Conservation (phyloP, 2,888 invertebrate species). For the Masnerella sp. region DNA sequence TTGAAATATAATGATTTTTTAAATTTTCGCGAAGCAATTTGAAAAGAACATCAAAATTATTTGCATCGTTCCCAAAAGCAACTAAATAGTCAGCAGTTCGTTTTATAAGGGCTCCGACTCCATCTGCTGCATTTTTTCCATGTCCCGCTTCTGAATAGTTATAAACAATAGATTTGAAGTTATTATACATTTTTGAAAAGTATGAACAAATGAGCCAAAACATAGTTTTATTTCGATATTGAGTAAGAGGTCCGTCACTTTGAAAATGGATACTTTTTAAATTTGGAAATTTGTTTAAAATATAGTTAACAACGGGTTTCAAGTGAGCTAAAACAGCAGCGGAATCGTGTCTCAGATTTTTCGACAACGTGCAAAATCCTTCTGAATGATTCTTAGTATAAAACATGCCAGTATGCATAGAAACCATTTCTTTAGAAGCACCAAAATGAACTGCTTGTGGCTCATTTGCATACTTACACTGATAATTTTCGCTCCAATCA, state of each 20-base stretch:
- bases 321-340: constrained; percentile 23
- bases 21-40: no score
- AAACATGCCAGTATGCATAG: constrained; percentile 19
- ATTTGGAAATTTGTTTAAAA: constrained; percentile 1
- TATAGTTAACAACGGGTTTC: background rate
- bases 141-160: constrained; percentile 25
- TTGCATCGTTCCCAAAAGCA: constrained; percentile 20
- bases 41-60: constrained; percentile 1
- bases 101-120: constrained; percentile 13
- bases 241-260: constrained; percentile 16
- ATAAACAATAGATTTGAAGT: constrained; percentile 4
- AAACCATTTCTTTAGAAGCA: constrained; percentile 17
- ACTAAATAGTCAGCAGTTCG: constrained; percentile 21
- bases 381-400: constrained; percentile 4
- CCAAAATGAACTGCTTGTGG: constrained; percentile 31
- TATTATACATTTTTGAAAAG: background rate
- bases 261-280: constrained; percentile 14
- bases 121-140: constrained; percentile 27
- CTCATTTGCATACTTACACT: constrained; percentile 19
- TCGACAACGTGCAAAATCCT: constrained; percentile 19
- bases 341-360: constrained; percentile 18
- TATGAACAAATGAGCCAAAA: constrained; percentile 12
- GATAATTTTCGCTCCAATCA: constrained; percentile 28
- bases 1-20: constrained; percentile 1
- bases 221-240: constrained; percentile 16